These are phyloP conservation scores for Rhinolophus ferrumequinum DNA, from an alignment of 2,113 vertebrate species.

Conservation along the genomic window DNA sequence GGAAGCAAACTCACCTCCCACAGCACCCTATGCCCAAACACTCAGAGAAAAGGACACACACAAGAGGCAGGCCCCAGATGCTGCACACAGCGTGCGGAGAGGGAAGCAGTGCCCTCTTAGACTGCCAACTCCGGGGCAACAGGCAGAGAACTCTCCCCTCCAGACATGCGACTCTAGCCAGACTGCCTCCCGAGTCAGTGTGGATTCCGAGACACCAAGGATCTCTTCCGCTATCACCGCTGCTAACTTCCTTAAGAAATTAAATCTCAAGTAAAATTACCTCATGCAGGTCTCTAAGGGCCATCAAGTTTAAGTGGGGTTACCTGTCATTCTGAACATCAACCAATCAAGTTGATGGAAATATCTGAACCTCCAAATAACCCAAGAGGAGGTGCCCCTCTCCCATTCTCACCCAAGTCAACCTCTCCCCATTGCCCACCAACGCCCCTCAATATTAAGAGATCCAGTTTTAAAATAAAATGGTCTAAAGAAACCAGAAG, in stretches of 20 bases:
- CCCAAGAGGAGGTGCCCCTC: background rate
- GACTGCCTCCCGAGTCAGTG: background rate
- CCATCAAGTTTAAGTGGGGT: background rate
- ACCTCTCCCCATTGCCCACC: background rate
- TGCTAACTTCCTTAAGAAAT: background rate
- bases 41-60: background rate
- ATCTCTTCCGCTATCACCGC: rapidly evolving
- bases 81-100: rapidly evolving
- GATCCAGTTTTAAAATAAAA: slow-evolving; percentile 85
- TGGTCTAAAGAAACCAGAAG: slow-evolving; percentile 67
- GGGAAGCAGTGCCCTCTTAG: background rate
- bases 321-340: background rate
- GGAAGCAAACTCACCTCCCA: background rate
- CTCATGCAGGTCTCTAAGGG: background rate
- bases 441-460: slow-evolving; percentile 72
- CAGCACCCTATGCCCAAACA: background rate
- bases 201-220: rapidly evolving
- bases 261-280: background rate
- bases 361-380: background rate
- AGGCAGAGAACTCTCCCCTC: background rate
- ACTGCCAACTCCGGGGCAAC: background rate
- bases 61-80: background rate
- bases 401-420: background rate
- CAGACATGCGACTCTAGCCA: rapidly evolving
- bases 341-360: background rate